Base-by-base conservation (phyloP, 2,797 vertebrate species). In the Psittacula echo region DNA sequence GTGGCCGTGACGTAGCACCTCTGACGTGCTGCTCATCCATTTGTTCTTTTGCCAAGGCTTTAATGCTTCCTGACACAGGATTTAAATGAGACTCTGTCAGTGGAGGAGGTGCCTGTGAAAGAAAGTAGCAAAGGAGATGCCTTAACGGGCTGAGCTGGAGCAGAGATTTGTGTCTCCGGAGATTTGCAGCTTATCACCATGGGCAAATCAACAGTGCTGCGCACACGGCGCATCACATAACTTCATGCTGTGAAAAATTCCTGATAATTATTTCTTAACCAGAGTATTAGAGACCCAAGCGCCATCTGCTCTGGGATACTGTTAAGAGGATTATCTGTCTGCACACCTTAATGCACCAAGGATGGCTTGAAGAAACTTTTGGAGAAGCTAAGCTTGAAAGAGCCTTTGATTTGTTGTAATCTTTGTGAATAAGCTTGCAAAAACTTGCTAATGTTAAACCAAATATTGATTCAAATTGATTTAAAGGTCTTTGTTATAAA, bases 251-350 rank as follows among this genome's bases (percentile, higher is more conserved):
- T 37, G 48, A 80, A 70, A 87, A 67, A 61, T 10, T 87, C 74
- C 64, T 11, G 3, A 2, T 84, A 67, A 87, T 95, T 75, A 26
- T 94, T 91, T 95, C 94, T 95, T 95, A 95, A 94, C 82, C 64
- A 32, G 21, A 16, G 56, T 13, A 47, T 48, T 53, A 39, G 78
- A 74, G 72, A 86, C n/a, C n/a, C 79, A 58, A 66, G 78, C 67
- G 74, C 56, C 47, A 18, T 47, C 61, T 67, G 83, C 50, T 50
- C 50, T 54, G 37, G 71, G 48, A 92, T 58, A 24, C 74, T 80
- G 45, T 42, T 89, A 44, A 85, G 62, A 78, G 65, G 58, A 83
- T 87, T 81, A n/a, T 34, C 79, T 41, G 11, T 11, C 39, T 60
- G 39, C 61, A 77, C 15, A 10, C 9, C 41, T 74, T 32, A 62